Evolutionary conservation across 2,888 invertebrate species (phyloP).

Genomic region (Neocrepidodera transversa): DNA sequence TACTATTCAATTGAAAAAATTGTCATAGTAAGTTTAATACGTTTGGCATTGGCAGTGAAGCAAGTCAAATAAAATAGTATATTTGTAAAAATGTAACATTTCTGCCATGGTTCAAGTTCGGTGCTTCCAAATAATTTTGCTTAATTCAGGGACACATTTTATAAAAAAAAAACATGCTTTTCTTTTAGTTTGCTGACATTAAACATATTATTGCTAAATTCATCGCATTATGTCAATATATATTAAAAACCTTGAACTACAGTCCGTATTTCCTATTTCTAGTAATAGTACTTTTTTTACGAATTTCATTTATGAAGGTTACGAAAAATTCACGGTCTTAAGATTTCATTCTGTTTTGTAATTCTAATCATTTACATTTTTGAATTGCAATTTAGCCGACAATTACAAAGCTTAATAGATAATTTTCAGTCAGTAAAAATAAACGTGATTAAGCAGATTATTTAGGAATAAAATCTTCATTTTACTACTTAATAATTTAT

Average conservation of each 20-base stretch:
- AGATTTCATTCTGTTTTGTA: slow-evolving; percentile 10
- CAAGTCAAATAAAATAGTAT: slow-evolving; percentile 31
- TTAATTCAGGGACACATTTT: slow-evolving; percentile 7
- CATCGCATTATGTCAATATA: too few species aligned
- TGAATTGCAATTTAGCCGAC: slow-evolving; percentile 3
- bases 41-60: slow-evolving; percentile 33
- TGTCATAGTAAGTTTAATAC: slow-evolving; percentile 29
- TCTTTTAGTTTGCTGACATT: too few species aligned
- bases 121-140: slow-evolving; percentile 43
- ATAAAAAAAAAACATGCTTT: too few species aligned
- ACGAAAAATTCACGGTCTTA: slow-evolving; percentile 14
- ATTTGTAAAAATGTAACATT: slow-evolving; percentile 41
- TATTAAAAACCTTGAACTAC: slow-evolving; percentile 38
- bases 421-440: too few species aligned
- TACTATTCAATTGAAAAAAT: slow-evolving; percentile 5
- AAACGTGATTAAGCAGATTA: too few species aligned
- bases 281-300: slow-evolving; percentile 2
- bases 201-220: too few species aligned
- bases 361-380: slow-evolving; percentile 17
- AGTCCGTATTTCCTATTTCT: slow-evolving; percentile 41
- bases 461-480: too few species aligned
- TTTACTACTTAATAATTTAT: too few species aligned
- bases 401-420: not conserved
- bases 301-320: slow-evolving; percentile 24
- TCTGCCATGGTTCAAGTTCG: slow-evolving; percentile 42